Evolutionary conservation across 2,888 invertebrate species (phyloP).

Genomic region (Tineola bisselliella): DNA sequence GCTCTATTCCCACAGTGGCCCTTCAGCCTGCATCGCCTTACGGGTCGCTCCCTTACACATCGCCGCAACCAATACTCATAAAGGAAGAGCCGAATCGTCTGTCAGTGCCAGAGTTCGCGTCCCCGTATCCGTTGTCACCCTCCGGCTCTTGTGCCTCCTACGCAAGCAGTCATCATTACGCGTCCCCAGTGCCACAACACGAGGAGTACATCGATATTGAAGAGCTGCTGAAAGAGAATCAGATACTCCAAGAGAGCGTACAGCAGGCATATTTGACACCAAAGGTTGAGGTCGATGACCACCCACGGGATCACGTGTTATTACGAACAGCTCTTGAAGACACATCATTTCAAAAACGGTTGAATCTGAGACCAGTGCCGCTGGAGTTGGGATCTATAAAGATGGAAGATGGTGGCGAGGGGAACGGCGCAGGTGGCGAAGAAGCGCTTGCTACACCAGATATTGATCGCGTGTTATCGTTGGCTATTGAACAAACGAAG

Average conservation of each 20-base stretch:
- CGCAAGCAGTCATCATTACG: slow-evolving; percentile 63
- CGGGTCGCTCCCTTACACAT: slow-evolving; percentile 46
- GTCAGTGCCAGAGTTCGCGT: slow-evolving; percentile 56
- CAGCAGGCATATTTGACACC: slow-evolving; percentile 57
- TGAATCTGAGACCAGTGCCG: slow-evolving; percentile 83
- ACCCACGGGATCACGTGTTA: slow-evolving; percentile 76
- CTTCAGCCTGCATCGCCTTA: slow-evolving; percentile 68
- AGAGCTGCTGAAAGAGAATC: slow-evolving; percentile 68
- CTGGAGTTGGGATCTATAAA: slow-evolving; percentile 70
- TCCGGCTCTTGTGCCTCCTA: slow-evolving; percentile 68
- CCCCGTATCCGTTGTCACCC: slow-evolving; percentile 67
- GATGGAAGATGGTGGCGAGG: slow-evolving; percentile 75
- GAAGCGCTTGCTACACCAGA: slow-evolving; percentile 74
- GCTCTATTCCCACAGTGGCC: slow-evolving; percentile 65
- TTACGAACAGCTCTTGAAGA: slow-evolving; percentile 84
- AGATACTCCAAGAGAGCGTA: slow-evolving; percentile 56
- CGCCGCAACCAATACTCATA: slow-evolving; percentile 39
- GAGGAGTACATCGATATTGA: slow-evolving; percentile 72
- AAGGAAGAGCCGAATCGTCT: slow-evolving; percentile 67
- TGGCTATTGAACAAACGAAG: slow-evolving; percentile 87
- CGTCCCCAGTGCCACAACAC: slow-evolving; percentile 66
- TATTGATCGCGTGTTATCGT: slow-evolving; percentile 83
- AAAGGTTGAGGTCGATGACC: slow-evolving; percentile 64
- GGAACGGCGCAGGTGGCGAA: slow-evolving; percentile 43
- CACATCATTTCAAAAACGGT: slow-evolving; percentile 85